These are phyloP conservation scores for Prionailurus viverrinus DNA, from an alignment of 2,113 vertebrate species.

Conservation along the genomic window DNA sequence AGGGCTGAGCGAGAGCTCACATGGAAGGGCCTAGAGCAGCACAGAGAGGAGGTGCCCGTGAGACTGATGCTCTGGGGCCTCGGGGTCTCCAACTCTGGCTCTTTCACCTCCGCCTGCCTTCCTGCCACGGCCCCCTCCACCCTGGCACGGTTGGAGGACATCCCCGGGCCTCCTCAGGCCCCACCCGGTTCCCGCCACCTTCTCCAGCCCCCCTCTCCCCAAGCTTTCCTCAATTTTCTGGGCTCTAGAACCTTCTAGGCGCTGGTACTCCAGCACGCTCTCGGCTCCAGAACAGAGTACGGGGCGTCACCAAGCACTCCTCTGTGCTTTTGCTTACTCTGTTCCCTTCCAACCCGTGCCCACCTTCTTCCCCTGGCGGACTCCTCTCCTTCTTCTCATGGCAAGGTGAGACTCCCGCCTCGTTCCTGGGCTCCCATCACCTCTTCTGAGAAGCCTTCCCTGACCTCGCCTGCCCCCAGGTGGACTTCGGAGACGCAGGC, in stretches of 20 bases:
- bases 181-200: background rate
- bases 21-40: rapidly evolving
- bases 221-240: background rate
- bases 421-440: background rate
- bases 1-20: rapidly evolving
- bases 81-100: background rate
- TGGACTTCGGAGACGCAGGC: rapidly evolving
- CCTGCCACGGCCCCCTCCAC: background rate
- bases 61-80: rapidly evolving
- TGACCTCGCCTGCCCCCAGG: rapidly evolving
- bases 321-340: background rate
- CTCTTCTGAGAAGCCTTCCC: background rate
- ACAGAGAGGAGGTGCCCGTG: rapidly evolving
- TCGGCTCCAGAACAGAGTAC: background rate
- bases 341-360: background rate
- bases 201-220: background rate
- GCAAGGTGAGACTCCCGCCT: background rate
- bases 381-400: background rate
- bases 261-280: background rate
- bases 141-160: background rate
- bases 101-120: background rate
- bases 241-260: background rate
- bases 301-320: background rate
- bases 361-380: too few species aligned
- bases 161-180: background rate